These are phyloP conservation scores for Bergia sp. DNA, from an alignment of 92 coral and sea anemone species.

Conservation along the genomic window DNA sequence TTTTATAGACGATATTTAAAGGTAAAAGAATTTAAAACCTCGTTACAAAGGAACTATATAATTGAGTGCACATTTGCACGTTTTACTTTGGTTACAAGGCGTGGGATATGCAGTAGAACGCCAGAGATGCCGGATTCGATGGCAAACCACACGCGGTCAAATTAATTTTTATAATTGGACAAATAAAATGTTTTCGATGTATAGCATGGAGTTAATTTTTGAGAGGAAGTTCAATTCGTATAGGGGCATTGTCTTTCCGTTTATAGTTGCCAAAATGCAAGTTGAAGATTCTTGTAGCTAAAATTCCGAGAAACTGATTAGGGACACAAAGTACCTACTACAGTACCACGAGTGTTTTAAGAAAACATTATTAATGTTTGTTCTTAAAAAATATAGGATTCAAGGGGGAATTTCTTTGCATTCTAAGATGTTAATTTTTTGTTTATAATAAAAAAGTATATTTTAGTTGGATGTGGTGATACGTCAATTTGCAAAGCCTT, in stretches of 20 bases:
- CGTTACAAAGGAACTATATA: background rate
- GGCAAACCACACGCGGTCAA: constrained; percentile 16
- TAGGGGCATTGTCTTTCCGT: constrained; percentile 20
- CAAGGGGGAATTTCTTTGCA: background rate
- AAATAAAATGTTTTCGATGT: constrained; percentile 30
- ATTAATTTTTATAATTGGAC: constrained; percentile 26
- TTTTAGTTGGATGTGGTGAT: background rate
- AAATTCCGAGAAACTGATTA: background rate
- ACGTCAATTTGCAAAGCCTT: background rate
- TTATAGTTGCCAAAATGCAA: background rate
- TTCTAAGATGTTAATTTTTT: background rate
- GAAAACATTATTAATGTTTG: too few relatives aligned
- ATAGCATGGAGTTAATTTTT: constrained; percentile 16
- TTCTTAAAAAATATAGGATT: background rate
- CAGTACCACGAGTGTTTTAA: background rate
- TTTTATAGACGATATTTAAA: background rate
- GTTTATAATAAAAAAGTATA: constrained; percentile 24
- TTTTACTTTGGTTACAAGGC: background rate
- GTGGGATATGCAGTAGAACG: background rate
- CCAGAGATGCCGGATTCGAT: background rate
- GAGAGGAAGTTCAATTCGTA: constrained; percentile 6
- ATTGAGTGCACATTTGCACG: background rate
- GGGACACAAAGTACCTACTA: background rate
- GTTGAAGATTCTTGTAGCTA: background rate
- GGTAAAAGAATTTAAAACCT: background rate